Percentiles rank a stretch among this genome's conserved stretches.
These are phyloP conservation scores for Gobio gobio DNA, from an alignment of 2,113 vertebrate species.

Conservation along the genomic window DNA sequence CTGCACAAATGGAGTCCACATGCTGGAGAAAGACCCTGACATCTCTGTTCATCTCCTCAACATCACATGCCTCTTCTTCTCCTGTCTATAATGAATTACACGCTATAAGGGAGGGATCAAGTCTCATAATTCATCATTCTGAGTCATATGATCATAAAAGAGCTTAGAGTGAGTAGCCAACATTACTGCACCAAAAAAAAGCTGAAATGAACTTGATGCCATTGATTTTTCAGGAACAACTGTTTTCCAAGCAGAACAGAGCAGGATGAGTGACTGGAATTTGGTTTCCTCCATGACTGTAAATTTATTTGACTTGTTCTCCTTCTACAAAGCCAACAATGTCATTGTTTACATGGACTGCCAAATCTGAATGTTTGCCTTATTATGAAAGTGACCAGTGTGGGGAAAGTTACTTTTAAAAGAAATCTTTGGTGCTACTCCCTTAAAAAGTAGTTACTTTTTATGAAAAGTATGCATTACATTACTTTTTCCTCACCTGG, in stretches of 20 bases:
- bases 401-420: neutral
- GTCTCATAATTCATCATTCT: slow-evolving; percentile 24
- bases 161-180: neutral
- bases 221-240: slow-evolving; percentile 13
- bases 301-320: neutral
- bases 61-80: neutral
- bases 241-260: neutral
- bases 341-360: neutral
- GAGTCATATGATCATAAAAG: neutral
- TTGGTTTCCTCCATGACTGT: neutral
- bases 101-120: neutral
- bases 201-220: neutral
- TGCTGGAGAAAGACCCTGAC: slow-evolving; percentile 71
- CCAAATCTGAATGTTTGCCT: neutral
- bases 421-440: too few relatives aligned
- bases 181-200: neutral
- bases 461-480: too few relatives aligned
- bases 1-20: slow-evolving; percentile 86
- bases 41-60: slow-evolving; percentile 63
- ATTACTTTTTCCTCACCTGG: too few relatives aligned
- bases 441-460: too few relatives aligned
- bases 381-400: neutral
- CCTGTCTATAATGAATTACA: neutral
- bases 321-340: neutral
- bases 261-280: neutral